phyloP scores from a whole-genome alignment of 2,113 vertebrate species.

The Lathamus discolor region DNA sequence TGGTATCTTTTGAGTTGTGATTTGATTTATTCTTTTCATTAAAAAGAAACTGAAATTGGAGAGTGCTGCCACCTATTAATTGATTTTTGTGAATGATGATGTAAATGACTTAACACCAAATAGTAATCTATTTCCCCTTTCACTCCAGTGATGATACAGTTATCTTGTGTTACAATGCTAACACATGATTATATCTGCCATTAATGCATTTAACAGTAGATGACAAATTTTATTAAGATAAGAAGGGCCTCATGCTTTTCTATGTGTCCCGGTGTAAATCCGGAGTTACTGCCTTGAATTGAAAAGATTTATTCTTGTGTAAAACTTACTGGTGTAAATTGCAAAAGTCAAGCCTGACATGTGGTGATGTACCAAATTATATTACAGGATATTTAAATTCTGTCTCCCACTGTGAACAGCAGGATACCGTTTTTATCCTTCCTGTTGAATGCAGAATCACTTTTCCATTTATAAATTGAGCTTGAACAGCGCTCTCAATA shows the following conservation, averaged over 20 bases:
- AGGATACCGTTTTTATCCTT: constrained; percentile 68
- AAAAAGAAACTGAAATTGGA: constrained; percentile 68
- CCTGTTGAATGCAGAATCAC: constrained; percentile 53
- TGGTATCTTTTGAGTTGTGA: constrained; percentile 43
- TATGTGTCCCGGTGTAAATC: background rate
- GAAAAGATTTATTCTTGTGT: background rate
- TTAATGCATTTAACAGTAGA: constrained; percentile 36
- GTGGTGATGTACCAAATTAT: constrained; percentile 67
- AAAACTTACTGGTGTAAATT: constrained; percentile 43
- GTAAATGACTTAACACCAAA: constrained; percentile 9
- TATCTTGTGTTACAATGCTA: constrained; percentile 9
- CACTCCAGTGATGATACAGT: background rate
- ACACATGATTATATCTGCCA: constrained; percentile 30
- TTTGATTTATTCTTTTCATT: constrained; percentile 71
- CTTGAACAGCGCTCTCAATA: constrained; percentile 15
- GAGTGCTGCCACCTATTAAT: constrained; percentile 54
- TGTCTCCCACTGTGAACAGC: constrained; percentile 65
- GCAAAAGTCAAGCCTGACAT: constrained; percentile 56
- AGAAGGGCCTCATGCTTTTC: background rate
- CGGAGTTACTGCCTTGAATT: background rate
- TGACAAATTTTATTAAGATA: constrained; percentile 46
- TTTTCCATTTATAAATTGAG: constrained; percentile 48
- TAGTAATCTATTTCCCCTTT: background rate
- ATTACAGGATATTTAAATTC: constrained; percentile 71
- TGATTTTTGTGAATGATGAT: constrained; percentile 32